Base-by-base conservation (phyloP, 1,140 invertebrate genomes). In the Drosophila quadrilineata region DNA sequence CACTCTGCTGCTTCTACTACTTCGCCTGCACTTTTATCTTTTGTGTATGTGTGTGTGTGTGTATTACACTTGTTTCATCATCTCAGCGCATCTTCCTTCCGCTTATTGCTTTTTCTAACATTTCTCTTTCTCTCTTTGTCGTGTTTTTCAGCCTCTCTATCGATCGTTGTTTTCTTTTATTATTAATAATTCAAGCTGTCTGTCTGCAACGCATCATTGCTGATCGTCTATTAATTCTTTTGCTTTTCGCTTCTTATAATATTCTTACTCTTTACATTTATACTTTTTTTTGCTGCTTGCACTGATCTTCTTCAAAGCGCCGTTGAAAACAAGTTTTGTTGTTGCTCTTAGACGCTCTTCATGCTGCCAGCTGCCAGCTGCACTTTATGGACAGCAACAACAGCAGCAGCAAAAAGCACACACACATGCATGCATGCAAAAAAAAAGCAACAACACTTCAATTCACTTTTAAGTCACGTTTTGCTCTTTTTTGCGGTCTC, bases 381-480 rank as follows among this genome's bases (percentile, higher is more conserved):
- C 79, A 85, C 53, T 77, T 79, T 74, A 71, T 76, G 58, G 71
- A 60, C 28, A 26, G 26, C 48, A 50, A 46, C 76, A 76, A 50
- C 38, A 71, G 26, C 49, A 63, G 50, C 53, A 35, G 46, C 8
- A 66, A 29, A 12, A 57, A 54, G 26, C 35, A 59, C 35, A 26
- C n/a, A n/a, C n/a, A n/a, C n/a, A n/a, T n/a, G n/a, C n/a, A 49
- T 33, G 22, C 57, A 69, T 19, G 24, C 33, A 26, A 2, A 65
- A 28, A 40, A 52, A 73, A 48, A 54, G 48, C 21, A 69, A 59
- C 45, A 65, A 43, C 40, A 64, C 49, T 64, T 58, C 79, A 85
- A 85, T 85, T 85, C 79, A 85, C 79, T 85, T 85, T 85, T 85
- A 79, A 85, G 79, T 79, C 74, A 85, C 79, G 79, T 77, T 85